These are phyloP conservation scores for Bos indicus DNA, from an alignment of 2,113 vertebrate genomes.

Conservation along the genomic window DNA sequence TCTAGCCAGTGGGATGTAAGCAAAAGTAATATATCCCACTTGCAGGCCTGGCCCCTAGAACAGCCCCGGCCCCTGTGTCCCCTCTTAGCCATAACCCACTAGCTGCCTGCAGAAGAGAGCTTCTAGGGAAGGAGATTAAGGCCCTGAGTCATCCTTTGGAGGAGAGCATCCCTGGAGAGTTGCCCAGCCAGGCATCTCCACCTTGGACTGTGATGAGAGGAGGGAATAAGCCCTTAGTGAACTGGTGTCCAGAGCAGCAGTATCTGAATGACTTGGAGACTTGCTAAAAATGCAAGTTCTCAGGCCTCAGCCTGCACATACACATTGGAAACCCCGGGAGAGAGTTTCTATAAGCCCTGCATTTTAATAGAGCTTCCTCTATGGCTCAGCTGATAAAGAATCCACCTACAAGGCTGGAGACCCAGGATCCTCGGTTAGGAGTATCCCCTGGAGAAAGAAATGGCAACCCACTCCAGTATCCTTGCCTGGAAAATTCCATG, in stretches of 20 bases:
- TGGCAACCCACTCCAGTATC: not conserved
- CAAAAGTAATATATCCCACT: not conserved
- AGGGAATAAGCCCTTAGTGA: not conserved
- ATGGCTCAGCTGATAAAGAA: not conserved
- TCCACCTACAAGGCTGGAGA: not conserved
- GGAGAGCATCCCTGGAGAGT: not conserved
- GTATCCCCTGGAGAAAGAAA: not conserved
- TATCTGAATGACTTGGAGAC: not conserved
- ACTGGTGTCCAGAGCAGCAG: not conserved
- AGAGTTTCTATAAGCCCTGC: not conserved
- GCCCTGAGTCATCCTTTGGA: not conserved
- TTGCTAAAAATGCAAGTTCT: not conserved
- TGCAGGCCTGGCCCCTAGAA: not conserved
- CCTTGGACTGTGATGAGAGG: rapidly evolving
- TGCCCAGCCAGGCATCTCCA: not conserved
- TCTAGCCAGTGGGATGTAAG: not conserved
- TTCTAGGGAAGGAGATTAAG: not conserved
- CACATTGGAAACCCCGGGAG: not conserved
- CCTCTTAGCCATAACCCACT: not conserved
- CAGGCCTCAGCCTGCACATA: not conserved
- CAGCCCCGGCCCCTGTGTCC: rapidly evolving
- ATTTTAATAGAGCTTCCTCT: not conserved
- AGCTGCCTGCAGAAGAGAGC: not conserved
- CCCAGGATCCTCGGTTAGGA: not conserved
- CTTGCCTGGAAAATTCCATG: not conserved